Percentiles rank a stretch among this genome's conserved stretches.
phyloP scores from a whole-genome alignment of 37 sponge, comb jelly and placozoan species.

The Ephydatia muelleri region DNA sequence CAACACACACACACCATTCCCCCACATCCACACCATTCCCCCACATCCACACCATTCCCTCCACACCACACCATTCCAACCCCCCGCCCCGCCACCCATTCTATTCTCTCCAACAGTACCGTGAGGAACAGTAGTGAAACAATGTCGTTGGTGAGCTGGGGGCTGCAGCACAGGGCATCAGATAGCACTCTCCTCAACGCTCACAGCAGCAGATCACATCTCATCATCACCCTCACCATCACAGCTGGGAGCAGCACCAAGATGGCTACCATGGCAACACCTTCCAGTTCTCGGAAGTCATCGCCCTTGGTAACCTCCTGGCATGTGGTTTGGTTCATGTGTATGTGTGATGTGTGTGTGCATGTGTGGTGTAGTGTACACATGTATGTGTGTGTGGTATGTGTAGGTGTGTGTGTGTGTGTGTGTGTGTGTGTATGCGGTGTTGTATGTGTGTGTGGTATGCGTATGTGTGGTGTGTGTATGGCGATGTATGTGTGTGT shows the following conservation, averaged over 20 bases:
- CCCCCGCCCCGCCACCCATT: too few relatives aligned
- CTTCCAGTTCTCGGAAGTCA: not conserved
- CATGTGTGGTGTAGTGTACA: not conserved
- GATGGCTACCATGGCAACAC: slow-evolving; percentile 5
- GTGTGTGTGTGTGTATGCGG: too few relatives aligned
- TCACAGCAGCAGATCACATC: slow-evolving; percentile 74
- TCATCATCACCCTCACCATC: slow-evolving; percentile 64
- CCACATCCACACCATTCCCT: too few relatives aligned
- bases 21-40: too few relatives aligned
- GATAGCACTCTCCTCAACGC: slow-evolving; percentile 49
- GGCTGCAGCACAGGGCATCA: slow-evolving; percentile 51
- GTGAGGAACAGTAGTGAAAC: slow-evolving; percentile 17
- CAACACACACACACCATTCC: too few relatives aligned
- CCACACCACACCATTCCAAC: too few relatives aligned
- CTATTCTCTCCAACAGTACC: not conserved
- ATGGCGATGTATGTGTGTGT: not conserved
- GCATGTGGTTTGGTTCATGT: not conserved
- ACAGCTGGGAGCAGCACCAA: not conserved
- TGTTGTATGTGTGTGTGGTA: too few relatives aligned
- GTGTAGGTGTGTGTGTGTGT: too few relatives aligned
- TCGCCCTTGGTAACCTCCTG: slow-evolving; percentile 27
- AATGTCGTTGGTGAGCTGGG: slow-evolving; percentile 21
- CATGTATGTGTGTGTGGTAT: too few relatives aligned
- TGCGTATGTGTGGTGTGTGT: too few relatives aligned
- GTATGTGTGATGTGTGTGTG: not conserved